Evolutionary conservation across 2,113 vertebrate genomes (phyloP), one percentile per base, ranked within the genome.

Genomic region (Gnathonemus echidnorhynchus): DNA sequence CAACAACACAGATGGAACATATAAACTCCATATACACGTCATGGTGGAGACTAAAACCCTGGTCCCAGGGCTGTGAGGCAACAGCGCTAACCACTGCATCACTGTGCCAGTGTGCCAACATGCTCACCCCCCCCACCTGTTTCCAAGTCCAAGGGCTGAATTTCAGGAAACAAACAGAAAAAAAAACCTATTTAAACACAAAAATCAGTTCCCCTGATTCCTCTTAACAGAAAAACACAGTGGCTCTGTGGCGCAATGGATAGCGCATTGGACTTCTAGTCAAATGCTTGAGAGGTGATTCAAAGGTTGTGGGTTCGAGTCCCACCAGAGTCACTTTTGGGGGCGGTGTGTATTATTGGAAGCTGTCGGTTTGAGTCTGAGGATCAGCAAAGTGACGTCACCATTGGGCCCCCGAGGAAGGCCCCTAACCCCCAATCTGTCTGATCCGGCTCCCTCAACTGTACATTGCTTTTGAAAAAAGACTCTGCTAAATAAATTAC

Each of bases 221-320:
- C 24, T 62, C 24, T 1, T n/a, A 0, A n/a, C 0, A 0, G 3
- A n/a, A 24, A 3, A 1, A 2, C 7, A n/a, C 6, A 2, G 62
- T 70, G 62, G 62, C 62, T 31, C 62, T 27, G 62, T 70, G 10
- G 62, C 27, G 62, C 62, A 70, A 70, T 31, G 27, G 62, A 70
- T 70, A 70, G 62, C 27, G 62, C 62, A 13, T 70, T 70, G 27
- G 27, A 70, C 62, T 70, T 70, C 62, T 70, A 70, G 62, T 31
- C n/a, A 70, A 70, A 13, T 0, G 10, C 10, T 70, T 31, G 62
- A 31, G 62, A 1, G 27, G 62, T 31, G 62, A 70, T 70, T 70
- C 62, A 70, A 70, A 70, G 62, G 62, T 70, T 70, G 62, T 31
- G 62, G 62, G 62, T 70, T 31, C 62, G 62, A 31, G 27, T 70